A percentile compares a stretch with the other conserved stretches of the same genome.
Evolutionary conservation across 2,797 vertebrate genomes (phyloP).

Genomic region (Nannoperca obscura): DNA sequence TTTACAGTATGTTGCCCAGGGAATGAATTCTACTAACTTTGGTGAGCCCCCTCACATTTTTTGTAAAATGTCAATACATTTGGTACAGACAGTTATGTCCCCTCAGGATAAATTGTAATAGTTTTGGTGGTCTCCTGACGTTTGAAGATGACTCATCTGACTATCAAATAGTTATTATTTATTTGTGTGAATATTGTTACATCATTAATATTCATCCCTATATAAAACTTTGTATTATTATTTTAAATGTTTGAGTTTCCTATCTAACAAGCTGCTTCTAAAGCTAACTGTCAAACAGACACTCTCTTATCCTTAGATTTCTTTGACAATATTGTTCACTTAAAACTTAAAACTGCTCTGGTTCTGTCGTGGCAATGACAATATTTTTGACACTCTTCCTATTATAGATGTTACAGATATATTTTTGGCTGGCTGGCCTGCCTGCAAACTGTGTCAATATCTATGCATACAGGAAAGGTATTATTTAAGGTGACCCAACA

Average conservation of each 20-base stretch:
- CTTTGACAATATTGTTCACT: background rate
- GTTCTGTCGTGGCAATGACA: conserved; percentile 10
- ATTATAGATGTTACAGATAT: background rate
- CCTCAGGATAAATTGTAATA: too few relatives aligned
- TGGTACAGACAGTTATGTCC: too few relatives aligned
- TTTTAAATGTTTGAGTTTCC: background rate
- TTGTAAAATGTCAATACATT: too few relatives aligned
- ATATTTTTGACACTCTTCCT: background rate
- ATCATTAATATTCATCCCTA: background rate
- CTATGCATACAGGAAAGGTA: background rate
- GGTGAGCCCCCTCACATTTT: too few relatives aligned
- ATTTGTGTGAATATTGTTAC: background rate
- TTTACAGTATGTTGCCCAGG: background rate
- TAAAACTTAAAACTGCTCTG: background rate
- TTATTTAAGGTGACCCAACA: background rate
- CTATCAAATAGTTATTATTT: background rate
- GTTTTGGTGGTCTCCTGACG: too few relatives aligned
- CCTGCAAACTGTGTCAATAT: background rate
- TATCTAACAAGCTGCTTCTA: background rate
- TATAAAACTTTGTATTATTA: background rate
- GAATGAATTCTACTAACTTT: too few relatives aligned
- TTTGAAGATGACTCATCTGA: background rate
- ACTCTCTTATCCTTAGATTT: background rate
- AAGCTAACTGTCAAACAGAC: background rate
- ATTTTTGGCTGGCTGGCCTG: background rate